Conservation (phyloP, 1,140 invertebrate genomes). For the Battus philenor region DNA sequence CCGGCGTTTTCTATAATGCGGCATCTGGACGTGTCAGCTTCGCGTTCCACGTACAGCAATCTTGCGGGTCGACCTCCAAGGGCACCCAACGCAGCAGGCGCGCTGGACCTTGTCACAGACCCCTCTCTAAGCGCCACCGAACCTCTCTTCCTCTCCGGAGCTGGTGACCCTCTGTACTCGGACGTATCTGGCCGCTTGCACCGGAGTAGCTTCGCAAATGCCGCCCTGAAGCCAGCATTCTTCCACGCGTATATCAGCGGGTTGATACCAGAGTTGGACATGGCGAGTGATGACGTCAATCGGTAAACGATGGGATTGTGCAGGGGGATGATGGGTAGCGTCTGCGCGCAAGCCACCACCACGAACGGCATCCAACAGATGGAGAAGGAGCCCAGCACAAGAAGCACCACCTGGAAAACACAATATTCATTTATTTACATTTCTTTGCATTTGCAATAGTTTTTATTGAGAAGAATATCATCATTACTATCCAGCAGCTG, state of each 20-base stretch:
- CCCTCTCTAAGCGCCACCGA: slow-evolving; percentile 65
- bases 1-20: slow-evolving; percentile 73
- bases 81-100: slow-evolving; percentile 36
- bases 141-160: slow-evolving; percentile 56
- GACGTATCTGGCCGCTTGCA: slow-evolving; percentile 78
- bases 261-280: slow-evolving; percentile 86
- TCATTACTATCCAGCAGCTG: too few relatives aligned
- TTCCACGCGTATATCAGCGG: slow-evolving; percentile 90
- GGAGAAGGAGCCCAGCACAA: slow-evolving; percentile 84
- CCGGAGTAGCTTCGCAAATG: slow-evolving; percentile 80
- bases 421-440: too few relatives aligned
- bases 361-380: slow-evolving; percentile 87
- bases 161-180: slow-evolving; percentile 62
- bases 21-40: slow-evolving; percentile 52
- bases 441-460: too few relatives aligned
- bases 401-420: slow-evolving; percentile 80
- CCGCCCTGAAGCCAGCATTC: slow-evolving; percentile 82
- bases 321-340: slow-evolving; percentile 68
- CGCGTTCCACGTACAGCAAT: slow-evolving; percentile 55
- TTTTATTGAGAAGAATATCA: too few relatives aligned
- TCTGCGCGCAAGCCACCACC: slow-evolving; percentile 79
- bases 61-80: slow-evolving; percentile 52
- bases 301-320: slow-evolving; percentile 79
- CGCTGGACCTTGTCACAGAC: slow-evolving; percentile 53
- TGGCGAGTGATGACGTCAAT: slow-evolving; percentile 81